Conservation (phyloP, 2,113 vertebrate species). For the Thamnaconus septentrionalis region DNA sequence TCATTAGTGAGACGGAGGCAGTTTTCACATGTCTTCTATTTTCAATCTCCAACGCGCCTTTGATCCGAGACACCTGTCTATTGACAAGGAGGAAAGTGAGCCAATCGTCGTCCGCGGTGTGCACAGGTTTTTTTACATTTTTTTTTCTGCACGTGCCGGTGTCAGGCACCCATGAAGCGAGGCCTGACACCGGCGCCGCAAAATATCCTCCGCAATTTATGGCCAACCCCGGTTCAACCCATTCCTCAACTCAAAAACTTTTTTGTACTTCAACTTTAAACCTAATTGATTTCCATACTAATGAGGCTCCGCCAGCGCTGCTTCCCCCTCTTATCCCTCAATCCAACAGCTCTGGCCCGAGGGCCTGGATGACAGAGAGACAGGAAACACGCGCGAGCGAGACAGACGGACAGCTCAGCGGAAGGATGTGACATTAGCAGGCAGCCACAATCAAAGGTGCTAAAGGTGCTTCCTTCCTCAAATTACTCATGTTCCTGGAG, state of each 20-base stretch:
- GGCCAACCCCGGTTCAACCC: conserved; percentile 10
- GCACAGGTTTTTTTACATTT: conserved; percentile 53
- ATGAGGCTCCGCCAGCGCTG: conserved; percentile 54
- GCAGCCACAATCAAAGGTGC: conserved; percentile 96
- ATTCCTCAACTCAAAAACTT: conserved; percentile 39
- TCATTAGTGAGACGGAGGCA: conserved; percentile 70
- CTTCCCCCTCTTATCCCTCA: conserved; percentile 46
- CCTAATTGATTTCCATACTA: conserved; percentile 47
- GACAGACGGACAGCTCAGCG: conserved; percentile 50
- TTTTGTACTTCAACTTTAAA: conserved; percentile 28
- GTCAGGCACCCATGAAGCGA: too few relatives aligned
- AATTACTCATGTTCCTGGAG: conserved; percentile 83
- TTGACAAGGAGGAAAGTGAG: conserved; percentile 59
- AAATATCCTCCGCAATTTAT: neutral
- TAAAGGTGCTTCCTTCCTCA: conserved; percentile 98
- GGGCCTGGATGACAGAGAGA: conserved; percentile 82
- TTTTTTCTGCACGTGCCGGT: too few relatives aligned
- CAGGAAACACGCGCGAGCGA: conserved; percentile 83
- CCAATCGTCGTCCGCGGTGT: conserved; percentile 55
- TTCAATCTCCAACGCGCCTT: conserved; percentile 56
- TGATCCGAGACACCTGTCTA: conserved; percentile 64
- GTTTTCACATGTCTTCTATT: conserved; percentile 67
- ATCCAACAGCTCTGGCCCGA: conserved; percentile 44
- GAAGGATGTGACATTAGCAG: conserved; percentile 97
- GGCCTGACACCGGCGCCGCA: too few relatives aligned